Evolutionary conservation across 2,113 vertebrate species (phyloP), one percentile per base, ranked within the genome.

Genomic region (Brachyhypopomus gauderio): DNA sequence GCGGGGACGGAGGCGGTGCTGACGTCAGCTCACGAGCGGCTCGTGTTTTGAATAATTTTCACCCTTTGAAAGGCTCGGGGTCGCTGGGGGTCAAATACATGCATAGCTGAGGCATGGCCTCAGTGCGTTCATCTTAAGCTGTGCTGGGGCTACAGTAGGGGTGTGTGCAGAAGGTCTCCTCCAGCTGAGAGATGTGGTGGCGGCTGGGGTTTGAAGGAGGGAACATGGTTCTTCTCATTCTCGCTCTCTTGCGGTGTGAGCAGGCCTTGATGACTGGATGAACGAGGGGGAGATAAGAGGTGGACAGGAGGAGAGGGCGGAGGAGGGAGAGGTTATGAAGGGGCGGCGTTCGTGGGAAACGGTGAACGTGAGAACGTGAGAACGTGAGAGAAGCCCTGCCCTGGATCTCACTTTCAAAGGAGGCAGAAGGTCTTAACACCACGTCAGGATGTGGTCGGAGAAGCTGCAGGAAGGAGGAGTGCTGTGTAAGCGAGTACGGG

Each of bases 11-110:
- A 22, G 67, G 59, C 3, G 17, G 52, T 30, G 67, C 30, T 79
- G 63, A 79, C 41, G 67, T 79, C 82, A 79, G 79, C 71, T 79
- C 30, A 34, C 79, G 67, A 72, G 79, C 69, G 60, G 34, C 69
- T 73, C 30, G n/a, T 30, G 55, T 23, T 58, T 79, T 72, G 67
- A 78, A 83, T 83, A 41, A 67, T 79, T 69, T 59, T 66, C 59
- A 27, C 62, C 45, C n/a, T 70, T 25, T 79, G 76, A 69, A 74
- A 56, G 38, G 7, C 22, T 34, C 67, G 22, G 55, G 17, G 34
- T 14, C 30, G 0, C 45, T 66, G 17, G 36, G 36, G 70, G 70
- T 83, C 81, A 83, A n/a, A 25, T 22, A 73, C 5, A 80, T 72
- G 52, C 41, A 66, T 30, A 72, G 59, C 25, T 36, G 25, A 55